These are phyloP conservation scores for Scolanthus callimorphus DNA, from an alignment of 92 coral and sea anemone genomes.

Conservation along the genomic window DNA sequence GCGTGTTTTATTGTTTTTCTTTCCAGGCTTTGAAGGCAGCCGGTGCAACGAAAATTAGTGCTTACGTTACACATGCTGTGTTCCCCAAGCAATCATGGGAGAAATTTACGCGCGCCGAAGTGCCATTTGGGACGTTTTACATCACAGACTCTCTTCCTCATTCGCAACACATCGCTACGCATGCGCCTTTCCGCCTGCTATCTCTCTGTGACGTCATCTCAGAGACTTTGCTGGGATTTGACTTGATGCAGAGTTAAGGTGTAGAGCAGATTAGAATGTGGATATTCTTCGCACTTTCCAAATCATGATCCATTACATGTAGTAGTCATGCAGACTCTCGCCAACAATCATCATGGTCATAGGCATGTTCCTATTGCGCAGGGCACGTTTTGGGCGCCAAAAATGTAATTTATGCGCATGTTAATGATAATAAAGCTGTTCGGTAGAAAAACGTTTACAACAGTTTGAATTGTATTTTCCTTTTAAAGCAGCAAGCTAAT, in stretches of 20 bases:
- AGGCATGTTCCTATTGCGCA: too few relatives aligned
- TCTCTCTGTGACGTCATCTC: slow-evolving; percentile 88
- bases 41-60: slow-evolving; percentile 90
- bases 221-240: slow-evolving; percentile 86
- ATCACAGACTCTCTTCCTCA: slow-evolving; percentile 97
- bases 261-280: too few relatives aligned
- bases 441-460: too few relatives aligned
- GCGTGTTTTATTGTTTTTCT: neutral
- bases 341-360: too few relatives aligned
- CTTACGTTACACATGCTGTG: slow-evolving; percentile 93
- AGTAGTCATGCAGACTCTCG: too few relatives aligned
- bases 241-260: slow-evolving; percentile 77
- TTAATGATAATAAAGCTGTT: too few relatives aligned
- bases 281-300: too few relatives aligned
- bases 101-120: slow-evolving; percentile 82
- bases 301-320: too few relatives aligned
- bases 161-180: slow-evolving; percentile 62
- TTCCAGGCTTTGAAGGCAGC: slow-evolving; percentile 71
- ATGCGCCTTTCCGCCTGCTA: slow-evolving; percentile 77
- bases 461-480: too few relatives aligned
- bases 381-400: too few relatives aligned
- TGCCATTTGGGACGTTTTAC: slow-evolving; percentile 84
- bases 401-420: too few relatives aligned
- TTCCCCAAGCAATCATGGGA: slow-evolving; percentile 95
- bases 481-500: too few relatives aligned